Evolutionary conservation across 2,888 invertebrate species (phyloP).

Genomic region (Mamestra brassicae): DNA sequence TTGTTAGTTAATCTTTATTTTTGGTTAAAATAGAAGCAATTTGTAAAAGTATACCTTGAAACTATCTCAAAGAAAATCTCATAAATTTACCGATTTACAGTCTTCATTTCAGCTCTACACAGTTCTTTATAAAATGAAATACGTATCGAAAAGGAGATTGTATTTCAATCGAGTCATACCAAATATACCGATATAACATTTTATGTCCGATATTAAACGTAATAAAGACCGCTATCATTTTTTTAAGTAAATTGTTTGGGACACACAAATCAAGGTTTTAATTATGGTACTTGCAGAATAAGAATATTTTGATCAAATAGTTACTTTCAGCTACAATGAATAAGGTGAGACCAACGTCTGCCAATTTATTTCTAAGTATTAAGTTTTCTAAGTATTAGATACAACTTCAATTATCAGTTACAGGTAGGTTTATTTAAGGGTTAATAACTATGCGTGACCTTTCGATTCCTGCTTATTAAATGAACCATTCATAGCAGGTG

Average conservation of each 20-base stretch:
- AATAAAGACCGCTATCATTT: conserved; percentile 4
- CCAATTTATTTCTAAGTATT: neutral
- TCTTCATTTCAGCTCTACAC: neutral
- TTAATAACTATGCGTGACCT: neutral
- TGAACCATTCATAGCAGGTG: conserved; percentile 22
- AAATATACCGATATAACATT: conserved; percentile 42
- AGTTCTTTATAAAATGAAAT: conserved; percentile 7
- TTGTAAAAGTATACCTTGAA: neutral
- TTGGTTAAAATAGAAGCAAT: too few relatives aligned
- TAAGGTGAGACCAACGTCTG: neutral
- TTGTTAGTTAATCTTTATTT: too few relatives aligned
- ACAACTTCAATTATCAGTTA: neutral
- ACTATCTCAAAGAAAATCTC: neutral
- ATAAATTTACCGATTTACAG: neutral
- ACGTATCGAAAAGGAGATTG: neutral
- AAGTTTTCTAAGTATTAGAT: neutral
- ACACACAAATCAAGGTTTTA: conserved; percentile 23
- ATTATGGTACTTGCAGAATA: neutral
- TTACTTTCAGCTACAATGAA: too few relatives aligned
- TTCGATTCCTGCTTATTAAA: neutral
- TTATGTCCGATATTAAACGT: conserved; percentile 55
- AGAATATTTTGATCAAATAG: neutral
- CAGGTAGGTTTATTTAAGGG: neutral
- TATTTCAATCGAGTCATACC: conserved; percentile 31
- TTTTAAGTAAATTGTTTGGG: conserved; percentile 33